Base-by-base conservation (phyloP, 92 coral and sea anemone genomes). In the Muricea muricata region DNA sequence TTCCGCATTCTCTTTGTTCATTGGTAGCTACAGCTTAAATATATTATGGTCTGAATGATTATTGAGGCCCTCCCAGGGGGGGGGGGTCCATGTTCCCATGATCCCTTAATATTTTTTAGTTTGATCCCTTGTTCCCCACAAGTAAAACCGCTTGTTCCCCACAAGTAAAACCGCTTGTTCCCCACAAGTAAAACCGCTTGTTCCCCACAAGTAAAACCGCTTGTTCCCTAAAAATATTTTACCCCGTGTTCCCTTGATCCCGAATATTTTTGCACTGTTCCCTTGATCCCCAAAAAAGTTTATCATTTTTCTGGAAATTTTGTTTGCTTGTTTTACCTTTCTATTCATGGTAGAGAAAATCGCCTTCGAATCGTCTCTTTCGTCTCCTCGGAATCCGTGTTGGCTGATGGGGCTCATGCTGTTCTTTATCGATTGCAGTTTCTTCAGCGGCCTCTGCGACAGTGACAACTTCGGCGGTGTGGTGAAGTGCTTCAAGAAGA, bases 401-500 rank as follows among this genome's bases (percentile, higher is more conserved):
- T 85, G 84, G 50, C 72, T 85, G 89, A 75, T 41, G n/a, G n/a
- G 72, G 83, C 45, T 39, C 89, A 80, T 29, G 81, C 79, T 86
- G 90, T 26, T 75, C 69, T 88, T 86, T 88, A 61, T 78, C 74
- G 80, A 83, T 79, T 55, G 84, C 85, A 15, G 83, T 70, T 80
- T 80, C 90, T 60, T 90, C 91, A 55, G 86, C 89, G 86, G 93
- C 86, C 63, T 87, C 87, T 75, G 90, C 78, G 47, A 81, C 54
- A 52, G 93, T 86, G 90, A 90, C 56, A 48, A 86, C 87, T 80
- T 90, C 84, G 69, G 79, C 83, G 82, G 91, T 87, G n/a, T 84
- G 87, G 18, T 88, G 89, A 84, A 91, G 91, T 46, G 29, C 84
- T 84, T 91, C 87, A 87, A 87, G 93, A n/a, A 91, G 89, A 66